Conservation (phyloP, 2,888 invertebrate species). For the Scaptodrosophila latifasciaeformis region DNA sequence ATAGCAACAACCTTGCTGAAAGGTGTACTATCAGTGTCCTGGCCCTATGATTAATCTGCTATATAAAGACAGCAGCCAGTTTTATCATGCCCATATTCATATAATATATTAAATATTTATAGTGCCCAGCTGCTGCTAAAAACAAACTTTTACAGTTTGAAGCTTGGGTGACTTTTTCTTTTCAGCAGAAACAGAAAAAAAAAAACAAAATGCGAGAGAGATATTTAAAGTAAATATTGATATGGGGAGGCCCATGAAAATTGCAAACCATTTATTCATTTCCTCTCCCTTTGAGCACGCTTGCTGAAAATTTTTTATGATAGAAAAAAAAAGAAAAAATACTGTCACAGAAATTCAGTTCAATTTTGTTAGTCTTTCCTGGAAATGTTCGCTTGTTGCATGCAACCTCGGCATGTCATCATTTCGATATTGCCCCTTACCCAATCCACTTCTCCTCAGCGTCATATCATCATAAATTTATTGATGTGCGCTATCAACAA, state of each 20-base stretch:
- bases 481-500: conserved; percentile 35
- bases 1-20: conserved; percentile 15
- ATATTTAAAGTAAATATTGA: conserved; percentile 55
- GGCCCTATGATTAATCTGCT: conserved; percentile 58
- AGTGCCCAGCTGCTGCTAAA: conserved; percentile 26
- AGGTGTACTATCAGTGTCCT: conserved; percentile 24
- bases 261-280: background rate
- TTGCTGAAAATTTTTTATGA: conserved; percentile 4
- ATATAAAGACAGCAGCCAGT: conserved; percentile 45
- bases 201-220: too few species aligned
- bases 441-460: too few species aligned
- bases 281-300: background rate
- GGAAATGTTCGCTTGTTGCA: conserved; percentile 48
- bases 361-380: conserved; percentile 28
- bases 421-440: too few species aligned
- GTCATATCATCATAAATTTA: conserved; percentile 45
- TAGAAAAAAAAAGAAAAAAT: too few species aligned
- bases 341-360: conserved; percentile 34
- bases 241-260: conserved; percentile 24
- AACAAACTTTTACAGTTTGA: background rate
- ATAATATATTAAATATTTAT: conserved; percentile 56
- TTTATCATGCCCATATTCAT: conserved; percentile 40
- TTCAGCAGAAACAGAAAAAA: too few species aligned
- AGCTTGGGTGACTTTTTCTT: too few species aligned
- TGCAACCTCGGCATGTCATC: conserved; percentile 10